Evolutionary conservation across 2,797 vertebrate genomes (phyloP), one percentile per base, ranked within the genome.

Genomic region (Danio tinwini): DNA sequence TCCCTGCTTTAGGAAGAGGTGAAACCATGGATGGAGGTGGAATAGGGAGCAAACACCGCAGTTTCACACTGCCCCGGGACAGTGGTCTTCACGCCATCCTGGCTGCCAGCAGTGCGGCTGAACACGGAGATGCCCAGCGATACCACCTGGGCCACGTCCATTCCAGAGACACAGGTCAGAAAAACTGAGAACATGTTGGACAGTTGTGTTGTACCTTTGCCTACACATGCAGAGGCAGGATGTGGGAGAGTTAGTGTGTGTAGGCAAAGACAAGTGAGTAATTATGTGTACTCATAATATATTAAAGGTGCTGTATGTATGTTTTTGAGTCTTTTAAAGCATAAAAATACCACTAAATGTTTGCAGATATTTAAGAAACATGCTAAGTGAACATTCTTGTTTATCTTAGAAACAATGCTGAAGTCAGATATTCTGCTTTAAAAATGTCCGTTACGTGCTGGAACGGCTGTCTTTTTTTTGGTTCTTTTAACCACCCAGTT

Each of bases 41-140:
- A 5, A 76, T 58, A 0, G 91, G 92, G 68, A 95, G 95, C 49
- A 99, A 99, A 86, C 97, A 96, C 74, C 96, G 98, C 79, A 99
- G 97, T 88, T 99, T 98, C 88, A 99, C 98, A 2, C 93, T 99
- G 84, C 98, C 97, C 72, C 94, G 97, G 81, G 98, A 99, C 82
- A 96, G 97, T 1, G 97, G 96, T 45, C 98, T 99, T 7, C 96
- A 98, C 75, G 96, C 96, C 81, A 96, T 97, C 88, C 94, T 97
- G 87, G 93, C 95, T 1, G 94, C 96, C 19, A 91, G 94, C 0
- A 92, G 93, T 50, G 87, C 92, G 1, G 83, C 95, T 0, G 96
- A 96, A 80, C 95, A 90, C 74, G 87, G 86, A 19, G 95, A 98
- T 84, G 89, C 94, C 8, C 93, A 87, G 0, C 93, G 91, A 71